Conservation (phyloP, 2,888 invertebrate genomes). For the Caradrina clavipalpis region DNA sequence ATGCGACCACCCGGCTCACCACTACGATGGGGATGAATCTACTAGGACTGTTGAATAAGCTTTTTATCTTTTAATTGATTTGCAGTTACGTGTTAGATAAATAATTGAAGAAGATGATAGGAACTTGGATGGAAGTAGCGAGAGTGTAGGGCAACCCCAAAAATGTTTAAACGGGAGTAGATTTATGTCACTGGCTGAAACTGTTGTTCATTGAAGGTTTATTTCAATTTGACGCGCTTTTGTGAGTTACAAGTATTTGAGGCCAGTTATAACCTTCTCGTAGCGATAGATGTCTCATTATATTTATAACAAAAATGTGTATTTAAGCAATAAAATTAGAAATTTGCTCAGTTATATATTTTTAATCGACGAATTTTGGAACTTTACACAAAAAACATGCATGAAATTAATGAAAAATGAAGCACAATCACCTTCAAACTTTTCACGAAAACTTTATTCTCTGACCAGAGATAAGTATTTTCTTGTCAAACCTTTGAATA, state of each 20-base stretch:
- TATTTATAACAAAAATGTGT: conserved; percentile 51
- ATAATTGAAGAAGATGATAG: conserved; percentile 42
- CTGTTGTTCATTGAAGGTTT: conserved; percentile 3
- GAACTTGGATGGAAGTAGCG: conserved; percentile 28
- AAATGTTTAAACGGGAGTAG: conserved; percentile 23
- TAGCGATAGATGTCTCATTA: conserved; percentile 53
- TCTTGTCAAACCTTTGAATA: conserved; percentile 4
- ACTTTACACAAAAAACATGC: conserved; percentile 15
- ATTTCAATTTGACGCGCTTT: conserved; percentile 29
- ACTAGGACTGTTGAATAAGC: conserved; percentile 43
- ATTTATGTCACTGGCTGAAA: conserved; percentile 12
- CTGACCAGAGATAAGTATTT: not conserved
- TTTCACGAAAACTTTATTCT: conserved; percentile 6
- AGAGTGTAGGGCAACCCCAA: conserved; percentile 26
- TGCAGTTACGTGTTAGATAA: conserved; percentile 60
- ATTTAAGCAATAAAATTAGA: conserved; percentile 62
- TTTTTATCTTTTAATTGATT: conserved; percentile 52
- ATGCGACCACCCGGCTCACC: conserved; percentile 88
- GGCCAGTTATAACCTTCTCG: conserved; percentile 34
- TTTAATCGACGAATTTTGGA: conserved; percentile 28
- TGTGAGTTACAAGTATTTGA: conserved; percentile 17
- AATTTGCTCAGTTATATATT: conserved; percentile 48
- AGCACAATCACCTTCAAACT: conserved; percentile 5
- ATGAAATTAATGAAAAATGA: not conserved
- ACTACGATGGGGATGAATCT: conserved; percentile 84